These are phyloP conservation scores for Grus americana DNA, from an alignment of 2,113 vertebrate genomes.

Conservation along the genomic window DNA sequence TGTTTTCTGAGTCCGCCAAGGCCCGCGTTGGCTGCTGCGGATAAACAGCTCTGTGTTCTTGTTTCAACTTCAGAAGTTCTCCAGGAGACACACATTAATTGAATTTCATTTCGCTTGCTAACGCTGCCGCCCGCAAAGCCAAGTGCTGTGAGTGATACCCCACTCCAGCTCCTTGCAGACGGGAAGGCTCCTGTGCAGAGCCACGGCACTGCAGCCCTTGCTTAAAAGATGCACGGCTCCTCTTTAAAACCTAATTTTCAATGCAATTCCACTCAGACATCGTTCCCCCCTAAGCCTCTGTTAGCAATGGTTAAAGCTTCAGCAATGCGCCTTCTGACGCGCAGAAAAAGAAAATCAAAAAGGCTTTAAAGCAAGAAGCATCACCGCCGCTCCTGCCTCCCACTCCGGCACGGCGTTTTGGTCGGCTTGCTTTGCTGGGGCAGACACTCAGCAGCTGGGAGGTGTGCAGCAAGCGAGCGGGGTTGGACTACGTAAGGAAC, in stretches of 20 bases:
- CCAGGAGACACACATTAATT: neutral
- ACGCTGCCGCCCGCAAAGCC: fast-evolving
- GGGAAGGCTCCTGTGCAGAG: neutral
- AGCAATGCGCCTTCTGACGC: neutral
- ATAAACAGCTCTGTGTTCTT: neutral
- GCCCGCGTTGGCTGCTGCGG: neutral
- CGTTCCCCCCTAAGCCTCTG: neutral
- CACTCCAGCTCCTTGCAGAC: neutral
- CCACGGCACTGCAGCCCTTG: neutral
- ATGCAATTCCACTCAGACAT: neutral
- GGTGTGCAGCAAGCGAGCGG: neutral
- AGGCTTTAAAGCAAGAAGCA: neutral
- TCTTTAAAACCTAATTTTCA: neutral
- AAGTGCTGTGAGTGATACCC: neutral
- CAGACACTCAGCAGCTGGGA: neutral
- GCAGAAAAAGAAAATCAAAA: neutral
- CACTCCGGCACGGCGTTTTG: fast-evolving
- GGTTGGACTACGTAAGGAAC: neutral
- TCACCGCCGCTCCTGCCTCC: neutral
- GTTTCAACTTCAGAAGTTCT: neutral
- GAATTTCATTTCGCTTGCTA: neutral
- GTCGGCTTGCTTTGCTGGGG: too few species aligned
- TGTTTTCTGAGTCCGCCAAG: fast-evolving
- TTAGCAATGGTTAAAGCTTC: neutral
- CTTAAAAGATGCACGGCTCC: fast-evolving